These are phyloP conservation scores for Schizopygopsis pylzovi DNA, from an alignment of 2,797 vertebrate genomes.

Conservation along the genomic window DNA sequence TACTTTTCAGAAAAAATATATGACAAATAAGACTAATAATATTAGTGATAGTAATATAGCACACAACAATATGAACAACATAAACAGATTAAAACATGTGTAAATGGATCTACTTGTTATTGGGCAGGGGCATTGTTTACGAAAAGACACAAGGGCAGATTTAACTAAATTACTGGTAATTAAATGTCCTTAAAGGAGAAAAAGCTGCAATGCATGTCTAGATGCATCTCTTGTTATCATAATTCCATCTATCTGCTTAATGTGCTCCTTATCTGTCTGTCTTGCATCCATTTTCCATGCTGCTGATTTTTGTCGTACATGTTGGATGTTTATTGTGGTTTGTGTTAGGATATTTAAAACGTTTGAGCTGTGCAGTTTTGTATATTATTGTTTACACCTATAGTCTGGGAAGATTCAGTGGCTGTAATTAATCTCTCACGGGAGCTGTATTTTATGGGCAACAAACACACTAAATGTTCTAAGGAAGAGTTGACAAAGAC, in stretches of 20 bases:
- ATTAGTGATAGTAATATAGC: not conserved
- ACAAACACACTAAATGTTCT: conserved; percentile 64
- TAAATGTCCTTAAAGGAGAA: not conserved
- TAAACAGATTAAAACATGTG: not conserved
- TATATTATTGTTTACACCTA: conserved; percentile 30
- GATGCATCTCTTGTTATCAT: not conserved
- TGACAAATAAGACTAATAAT: not conserved
- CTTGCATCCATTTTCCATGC: not conserved
- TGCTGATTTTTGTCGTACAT: not conserved
- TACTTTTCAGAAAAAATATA: not conserved
- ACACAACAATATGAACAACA: not conserved
- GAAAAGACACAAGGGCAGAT: not conserved
- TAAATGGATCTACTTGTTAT: not conserved
- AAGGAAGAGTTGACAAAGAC: conserved; percentile 56
- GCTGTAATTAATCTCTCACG: conserved; percentile 39
- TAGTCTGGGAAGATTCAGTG: conserved; percentile 24
- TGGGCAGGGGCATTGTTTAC: not conserved
- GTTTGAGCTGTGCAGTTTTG: conserved; percentile 16
- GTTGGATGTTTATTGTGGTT: not conserved
- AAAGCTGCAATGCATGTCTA: not conserved
- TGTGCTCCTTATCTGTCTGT: not conserved
- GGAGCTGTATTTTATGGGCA: conserved; percentile 60
- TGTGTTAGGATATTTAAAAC: not conserved
- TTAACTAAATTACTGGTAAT: conserved; percentile 8
- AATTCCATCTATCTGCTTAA: not conserved